These are phyloP conservation scores for Ferdinandea cuprea DNA, from an alignment of 2,888 invertebrate genomes.

Conservation along the genomic window DNA sequence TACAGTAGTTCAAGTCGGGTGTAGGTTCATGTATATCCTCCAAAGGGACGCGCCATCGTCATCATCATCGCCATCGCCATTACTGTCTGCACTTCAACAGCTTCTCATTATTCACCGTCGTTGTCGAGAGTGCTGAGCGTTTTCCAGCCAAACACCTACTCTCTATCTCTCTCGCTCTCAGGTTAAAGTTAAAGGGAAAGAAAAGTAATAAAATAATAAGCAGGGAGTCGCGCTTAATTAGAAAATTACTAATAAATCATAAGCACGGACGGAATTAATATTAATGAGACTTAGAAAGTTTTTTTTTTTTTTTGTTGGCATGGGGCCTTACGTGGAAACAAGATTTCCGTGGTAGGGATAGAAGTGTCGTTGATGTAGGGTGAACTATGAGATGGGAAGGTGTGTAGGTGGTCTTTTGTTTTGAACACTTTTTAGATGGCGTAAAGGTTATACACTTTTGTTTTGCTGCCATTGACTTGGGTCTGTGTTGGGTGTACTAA, in stretches of 20 bases:
- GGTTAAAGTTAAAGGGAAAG: background rate
- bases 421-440: background rate
- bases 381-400: background rate
- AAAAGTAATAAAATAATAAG: conserved; percentile 49
- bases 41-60: conserved; percentile 49
- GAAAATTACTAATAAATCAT: conserved; percentile 81
- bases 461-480: background rate
- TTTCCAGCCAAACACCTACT: conserved; percentile 18
- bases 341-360: background rate
- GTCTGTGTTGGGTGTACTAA: no score
- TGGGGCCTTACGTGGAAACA: background rate
- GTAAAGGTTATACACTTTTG: background rate
- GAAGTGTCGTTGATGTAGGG: background rate
- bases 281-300: conserved; percentile 78
- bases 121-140: conserved; percentile 32
- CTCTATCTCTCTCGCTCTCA: no score
- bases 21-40: conserved; percentile 1
- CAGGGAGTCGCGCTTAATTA: conserved; percentile 77
- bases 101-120: conserved; percentile 53
- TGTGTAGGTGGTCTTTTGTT: background rate
- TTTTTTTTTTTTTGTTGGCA: background rate
- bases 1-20: conserved; percentile 23
- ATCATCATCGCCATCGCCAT: conserved; percentile 48
- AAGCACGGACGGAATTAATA: conserved; percentile 80
- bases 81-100: conserved; percentile 65